Conservation (phyloP, 2,797 vertebrate genomes). For the Heteromormyrus szaboi region DNA sequence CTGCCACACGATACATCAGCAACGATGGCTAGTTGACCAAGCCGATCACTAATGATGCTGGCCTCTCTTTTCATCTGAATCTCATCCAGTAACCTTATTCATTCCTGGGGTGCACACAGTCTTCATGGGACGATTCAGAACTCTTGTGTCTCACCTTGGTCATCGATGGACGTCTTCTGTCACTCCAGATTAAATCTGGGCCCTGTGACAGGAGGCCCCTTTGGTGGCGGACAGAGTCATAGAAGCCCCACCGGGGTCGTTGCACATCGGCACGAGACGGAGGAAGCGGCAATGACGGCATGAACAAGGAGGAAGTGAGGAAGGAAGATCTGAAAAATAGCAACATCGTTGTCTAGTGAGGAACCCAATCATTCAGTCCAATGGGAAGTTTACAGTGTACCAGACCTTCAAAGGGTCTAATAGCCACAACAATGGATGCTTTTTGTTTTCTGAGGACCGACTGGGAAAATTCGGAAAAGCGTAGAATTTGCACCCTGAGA, state of each 20-base stretch:
- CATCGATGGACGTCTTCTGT: background rate
- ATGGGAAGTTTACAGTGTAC: slow-evolving; percentile 23
- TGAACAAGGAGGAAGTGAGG: background rate
- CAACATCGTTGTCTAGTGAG: background rate
- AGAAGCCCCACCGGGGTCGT: background rate
- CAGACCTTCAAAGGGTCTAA: slow-evolving; percentile 27
- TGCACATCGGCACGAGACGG: background rate
- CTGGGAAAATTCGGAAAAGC: slow-evolving; percentile 4
- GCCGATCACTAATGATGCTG: background rate
- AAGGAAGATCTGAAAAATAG: background rate
- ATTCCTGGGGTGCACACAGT: background rate
- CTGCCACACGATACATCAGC: background rate
- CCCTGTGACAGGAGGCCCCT: background rate
- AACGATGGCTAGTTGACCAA: background rate
- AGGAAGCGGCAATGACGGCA: background rate
- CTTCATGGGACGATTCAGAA: background rate
- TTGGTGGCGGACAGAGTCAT: background rate
- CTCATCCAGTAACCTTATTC: background rate
- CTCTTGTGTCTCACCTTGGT: background rate
- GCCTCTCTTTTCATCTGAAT: background rate
- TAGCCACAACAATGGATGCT: slow-evolving; percentile 17
- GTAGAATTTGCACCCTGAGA: slow-evolving; percentile 28
- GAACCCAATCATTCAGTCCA: background rate
- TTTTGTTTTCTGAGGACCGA: background rate
- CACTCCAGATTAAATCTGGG: background rate